A percentile compares a stretch with the other conserved stretches of the same genome.
phyloP scores from a whole-genome alignment of 2,797 vertebrate species.

The Pagetopsis macropterus region DNA sequence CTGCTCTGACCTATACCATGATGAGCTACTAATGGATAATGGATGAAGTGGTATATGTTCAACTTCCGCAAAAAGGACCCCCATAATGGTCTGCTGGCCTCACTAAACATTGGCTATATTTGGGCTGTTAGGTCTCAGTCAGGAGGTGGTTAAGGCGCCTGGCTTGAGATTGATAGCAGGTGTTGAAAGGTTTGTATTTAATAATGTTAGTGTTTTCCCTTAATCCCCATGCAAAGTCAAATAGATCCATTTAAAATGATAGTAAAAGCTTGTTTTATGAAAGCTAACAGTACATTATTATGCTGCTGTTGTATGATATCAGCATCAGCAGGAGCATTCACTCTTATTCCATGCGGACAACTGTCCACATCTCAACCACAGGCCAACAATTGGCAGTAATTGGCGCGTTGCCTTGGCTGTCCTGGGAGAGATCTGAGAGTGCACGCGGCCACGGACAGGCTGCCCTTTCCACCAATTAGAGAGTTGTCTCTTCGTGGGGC shows the following conservation, averaged over 20 bases:
- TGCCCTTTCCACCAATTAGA: constrained; percentile 88
- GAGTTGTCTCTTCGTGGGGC: constrained; percentile 74
- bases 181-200: constrained; percentile 3
- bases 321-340: constrained; percentile 65
- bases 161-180: constrained; percentile 32
- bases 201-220: background rate
- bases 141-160: constrained; percentile 40
- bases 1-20: constrained; percentile 74
- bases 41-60: constrained; percentile 77
- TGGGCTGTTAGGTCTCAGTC: constrained; percentile 52
- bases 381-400: constrained; percentile 88
- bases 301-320: constrained; percentile 61
- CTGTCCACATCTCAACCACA: constrained; percentile 87
- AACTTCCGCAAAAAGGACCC: constrained; percentile 62
- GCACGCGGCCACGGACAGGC: constrained; percentile 76
- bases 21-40: constrained; percentile 81
- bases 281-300: constrained; percentile 32
- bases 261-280: constrained; percentile 26
- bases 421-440: constrained; percentile 85
- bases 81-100: constrained; percentile 64
- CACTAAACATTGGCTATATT: constrained; percentile 68
- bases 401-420: constrained; percentile 83
- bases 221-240: constrained; percentile 7
- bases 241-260: constrained; percentile 10
- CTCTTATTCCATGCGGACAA: constrained; percentile 81